These are phyloP conservation scores for Florisuga fusca DNA, from an alignment of 2,797 vertebrate species.

Conservation along the genomic window DNA sequence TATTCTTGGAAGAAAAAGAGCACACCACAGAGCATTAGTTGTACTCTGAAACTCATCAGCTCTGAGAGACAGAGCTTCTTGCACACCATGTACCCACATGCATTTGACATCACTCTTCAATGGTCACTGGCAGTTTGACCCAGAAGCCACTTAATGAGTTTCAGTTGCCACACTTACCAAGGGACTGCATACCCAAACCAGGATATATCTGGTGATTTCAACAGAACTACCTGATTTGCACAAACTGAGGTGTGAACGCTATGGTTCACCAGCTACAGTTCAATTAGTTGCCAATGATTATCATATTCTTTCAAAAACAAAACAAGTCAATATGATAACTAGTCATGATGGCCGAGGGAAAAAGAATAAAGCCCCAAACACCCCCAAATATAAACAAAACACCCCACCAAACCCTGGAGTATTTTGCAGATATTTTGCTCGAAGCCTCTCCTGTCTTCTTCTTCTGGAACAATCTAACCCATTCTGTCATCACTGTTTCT, in stretches of 20 bases:
- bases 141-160: neutral
- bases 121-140: neutral
- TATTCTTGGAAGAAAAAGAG: neutral
- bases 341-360: neutral
- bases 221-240: neutral
- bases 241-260: neutral
- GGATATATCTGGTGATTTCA: neutral
- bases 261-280: neutral
- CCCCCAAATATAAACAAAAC: neutral
- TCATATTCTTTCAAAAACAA: neutral
- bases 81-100: accelerated
- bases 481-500: neutral
- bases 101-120: neutral
- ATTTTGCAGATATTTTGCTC: neutral
- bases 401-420: neutral
- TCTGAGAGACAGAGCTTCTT: neutral
- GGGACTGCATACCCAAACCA: neutral
- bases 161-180: neutral
- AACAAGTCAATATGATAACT: neutral
- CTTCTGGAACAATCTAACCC: neutral
- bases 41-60: neutral
- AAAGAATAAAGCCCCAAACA: neutral
- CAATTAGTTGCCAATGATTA: neutral
- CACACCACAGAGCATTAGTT: neutral
- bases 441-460: neutral